Evolutionary conservation across 2,113 vertebrate genomes (phyloP), one percentile per base, ranked within the genome.

Genomic region (Tachycineta bicolor): DNA sequence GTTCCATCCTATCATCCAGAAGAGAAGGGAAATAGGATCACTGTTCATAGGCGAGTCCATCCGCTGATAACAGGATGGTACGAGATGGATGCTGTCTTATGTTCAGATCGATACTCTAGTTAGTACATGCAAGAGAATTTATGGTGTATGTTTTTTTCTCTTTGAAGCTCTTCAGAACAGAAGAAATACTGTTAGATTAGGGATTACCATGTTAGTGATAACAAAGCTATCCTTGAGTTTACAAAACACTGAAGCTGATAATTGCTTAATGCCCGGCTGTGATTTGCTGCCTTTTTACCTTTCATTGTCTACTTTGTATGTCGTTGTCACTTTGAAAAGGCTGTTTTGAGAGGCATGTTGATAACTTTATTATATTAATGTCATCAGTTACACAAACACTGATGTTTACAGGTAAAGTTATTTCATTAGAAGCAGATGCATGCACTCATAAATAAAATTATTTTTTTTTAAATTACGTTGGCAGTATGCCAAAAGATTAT

Each of bases 211-310:
- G 44, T 62, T 89, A 71, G 18, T 69, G 65, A 39, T n/a, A 65
- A 44, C 46, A 67, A 70, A 86, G 33, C 34, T 47, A 8, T 74
- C 75, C 39, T 43, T 63, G 47, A 56, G 47, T 88, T 93, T 91
- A 43, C 56, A 83, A 80, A 93, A 83, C 31, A 81, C 29, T 75
- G 47, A 88, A 74, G 64, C 37, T 75, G 60, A 77, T 67, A 50
- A 77, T 80, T 7, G 5, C 41, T 87, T 90, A 55, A 55, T 80
- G 75, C 39, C 63, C 2, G 0, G 34, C 71, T 85, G 24, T 85
- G 79, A 67, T 93, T 85, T 85, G 90, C 65, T 90, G 76, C 39
- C 44, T 96, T 90, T 91, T 81, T 95, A 37, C 67, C 75, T 91
- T 91, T 91, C 50, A 44, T 26, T 87, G 43, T 70, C 55, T 68